Evolutionary conservation across 2,797 vertebrate species (phyloP).

Genomic region (Erithacus rubecula): DNA sequence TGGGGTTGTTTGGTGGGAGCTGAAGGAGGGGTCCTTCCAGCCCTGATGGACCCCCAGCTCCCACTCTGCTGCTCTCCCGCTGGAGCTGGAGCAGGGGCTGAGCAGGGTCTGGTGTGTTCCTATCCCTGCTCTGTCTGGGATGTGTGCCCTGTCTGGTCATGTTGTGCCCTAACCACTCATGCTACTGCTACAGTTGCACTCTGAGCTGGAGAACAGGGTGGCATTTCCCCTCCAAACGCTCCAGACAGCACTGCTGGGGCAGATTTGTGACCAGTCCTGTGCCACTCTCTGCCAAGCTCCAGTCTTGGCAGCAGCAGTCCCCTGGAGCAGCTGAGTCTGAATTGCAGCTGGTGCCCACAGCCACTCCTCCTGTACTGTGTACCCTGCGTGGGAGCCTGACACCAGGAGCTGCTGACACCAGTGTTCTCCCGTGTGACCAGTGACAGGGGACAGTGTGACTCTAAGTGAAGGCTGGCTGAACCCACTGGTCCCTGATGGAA

Average conservation of each 20-base stretch:
- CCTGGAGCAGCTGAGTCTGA: background rate
- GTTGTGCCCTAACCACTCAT: background rate
- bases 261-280: background rate
- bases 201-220: background rate
- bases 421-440: background rate
- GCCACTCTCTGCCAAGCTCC: background rate
- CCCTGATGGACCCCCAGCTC: background rate
- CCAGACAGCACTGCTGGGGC: fast-evolving
- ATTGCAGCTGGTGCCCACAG: background rate
- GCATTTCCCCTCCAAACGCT: background rate
- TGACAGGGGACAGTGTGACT: background rate
- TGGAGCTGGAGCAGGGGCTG: background rate
- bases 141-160: background rate
- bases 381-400: background rate
- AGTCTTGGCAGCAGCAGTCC: background rate
- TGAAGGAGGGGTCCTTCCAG: background rate
- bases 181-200: background rate
- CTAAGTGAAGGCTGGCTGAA: background rate
- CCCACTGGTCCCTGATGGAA: background rate
- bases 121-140: background rate
- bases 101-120: background rate
- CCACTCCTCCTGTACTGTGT: background rate
- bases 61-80: background rate
- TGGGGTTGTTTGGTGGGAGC: background rate
- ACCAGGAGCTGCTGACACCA: background rate